These are phyloP conservation scores for Ladona fulva DNA, from an alignment of 1,140 invertebrate genomes.

Conservation along the genomic window DNA sequence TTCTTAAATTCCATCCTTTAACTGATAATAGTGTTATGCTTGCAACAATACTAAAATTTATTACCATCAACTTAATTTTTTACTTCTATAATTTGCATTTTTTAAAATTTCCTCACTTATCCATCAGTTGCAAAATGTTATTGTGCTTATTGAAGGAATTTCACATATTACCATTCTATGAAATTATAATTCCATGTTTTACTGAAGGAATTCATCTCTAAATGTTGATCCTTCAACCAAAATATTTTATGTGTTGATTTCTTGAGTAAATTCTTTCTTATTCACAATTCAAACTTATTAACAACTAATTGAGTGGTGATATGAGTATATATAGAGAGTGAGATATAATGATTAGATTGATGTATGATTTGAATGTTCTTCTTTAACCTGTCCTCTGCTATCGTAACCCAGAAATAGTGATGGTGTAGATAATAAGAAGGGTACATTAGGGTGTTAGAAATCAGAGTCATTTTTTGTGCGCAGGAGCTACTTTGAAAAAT, in stretches of 20 bases:
- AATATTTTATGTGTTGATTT: too few species aligned
- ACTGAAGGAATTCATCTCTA: too few species aligned
- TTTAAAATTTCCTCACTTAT: background rate
- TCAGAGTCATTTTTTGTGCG: background rate
- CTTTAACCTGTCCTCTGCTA: background rate
- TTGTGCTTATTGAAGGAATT: background rate
- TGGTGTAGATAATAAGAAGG: background rate
- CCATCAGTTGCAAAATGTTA: conserved; percentile 1
- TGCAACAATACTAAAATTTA: too few species aligned
- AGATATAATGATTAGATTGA: background rate
- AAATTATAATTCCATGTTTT: too few species aligned
- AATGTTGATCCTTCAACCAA: too few species aligned
- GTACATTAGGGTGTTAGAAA: background rate
- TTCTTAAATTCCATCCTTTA: too few species aligned
- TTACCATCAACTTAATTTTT: too few species aligned
- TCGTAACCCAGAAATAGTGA: background rate
- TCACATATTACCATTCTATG: background rate
- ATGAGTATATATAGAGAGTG: background rate
- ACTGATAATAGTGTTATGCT: too few species aligned
- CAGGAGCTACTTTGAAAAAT: background rate
- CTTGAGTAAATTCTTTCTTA: too few species aligned
- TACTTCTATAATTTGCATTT: too few species aligned
- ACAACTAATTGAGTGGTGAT: background rate
- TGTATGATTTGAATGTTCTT: background rate
- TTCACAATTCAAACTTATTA: too few species aligned